phyloP scores from a whole-genome alignment of 53 echinoderm and acorn worm species.

The Antedon mediterranea region DNA sequence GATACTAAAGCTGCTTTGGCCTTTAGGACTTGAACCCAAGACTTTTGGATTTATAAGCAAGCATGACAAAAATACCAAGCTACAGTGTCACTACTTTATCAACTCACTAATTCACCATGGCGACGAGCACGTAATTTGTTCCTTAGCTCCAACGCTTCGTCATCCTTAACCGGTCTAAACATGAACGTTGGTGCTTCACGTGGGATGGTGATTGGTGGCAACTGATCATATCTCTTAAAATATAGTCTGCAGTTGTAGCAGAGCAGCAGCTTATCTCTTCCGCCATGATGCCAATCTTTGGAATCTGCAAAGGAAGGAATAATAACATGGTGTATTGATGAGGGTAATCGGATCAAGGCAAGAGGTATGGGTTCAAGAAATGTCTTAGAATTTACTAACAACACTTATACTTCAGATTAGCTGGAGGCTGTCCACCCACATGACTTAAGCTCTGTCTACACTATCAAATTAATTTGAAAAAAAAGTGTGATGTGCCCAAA shows the following conservation, averaged over 20 bases:
- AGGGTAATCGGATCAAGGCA: too few relatives aligned
- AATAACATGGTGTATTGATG: too few relatives aligned
- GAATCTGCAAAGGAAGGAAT: too few relatives aligned
- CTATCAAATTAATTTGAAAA: too few relatives aligned
- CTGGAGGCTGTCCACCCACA: too few relatives aligned
- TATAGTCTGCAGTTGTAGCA: slow-evolving; percentile 68
- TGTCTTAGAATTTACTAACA: too few relatives aligned
- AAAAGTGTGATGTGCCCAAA: too few relatives aligned
- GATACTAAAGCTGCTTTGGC: too few relatives aligned
- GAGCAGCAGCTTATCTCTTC: slow-evolving; percentile 54
- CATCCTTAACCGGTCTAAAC: slow-evolving; percentile 92
- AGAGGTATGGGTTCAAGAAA: too few relatives aligned
- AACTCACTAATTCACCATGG: slow-evolving; percentile 68
- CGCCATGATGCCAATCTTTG: slow-evolving; percentile 94
- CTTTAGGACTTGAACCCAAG: background rate
- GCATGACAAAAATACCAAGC: background rate
- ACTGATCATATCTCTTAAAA: slow-evolving; percentile 86
- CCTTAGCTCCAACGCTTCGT: slow-evolving; percentile 48
- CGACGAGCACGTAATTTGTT: slow-evolving; percentile 62
- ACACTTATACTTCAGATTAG: too few relatives aligned
- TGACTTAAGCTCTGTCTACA: too few relatives aligned
- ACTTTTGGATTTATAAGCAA: background rate
- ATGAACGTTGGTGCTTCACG: slow-evolving; percentile 66
- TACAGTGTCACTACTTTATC: too few relatives aligned
- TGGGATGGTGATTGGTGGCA: slow-evolving; percentile 50